phyloP scores from a whole-genome alignment of 1,140 invertebrate genomes.

The Muscidifurax raptorellus region DNA sequence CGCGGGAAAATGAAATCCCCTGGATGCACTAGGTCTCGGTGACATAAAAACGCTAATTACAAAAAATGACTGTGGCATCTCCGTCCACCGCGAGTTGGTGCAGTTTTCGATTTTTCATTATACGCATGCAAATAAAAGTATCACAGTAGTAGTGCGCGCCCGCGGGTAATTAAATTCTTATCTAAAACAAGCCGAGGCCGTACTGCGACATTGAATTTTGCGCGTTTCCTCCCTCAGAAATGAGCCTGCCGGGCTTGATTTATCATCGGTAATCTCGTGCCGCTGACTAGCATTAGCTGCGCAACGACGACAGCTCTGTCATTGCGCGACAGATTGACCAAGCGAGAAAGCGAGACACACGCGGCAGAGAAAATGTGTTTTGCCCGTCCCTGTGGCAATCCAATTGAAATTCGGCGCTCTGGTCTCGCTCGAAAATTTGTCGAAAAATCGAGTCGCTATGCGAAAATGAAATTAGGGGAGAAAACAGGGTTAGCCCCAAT shows the following conservation, averaged over 20 bases:
- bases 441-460: conserved; percentile 71
- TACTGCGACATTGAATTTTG: conserved; percentile 43
- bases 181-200: conserved; percentile 24
- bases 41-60: no score
- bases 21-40: no score
- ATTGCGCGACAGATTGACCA: conserved; percentile 55
- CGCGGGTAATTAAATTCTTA: conserved; percentile 31
- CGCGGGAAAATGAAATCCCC: no score
- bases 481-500: conserved; percentile 68
- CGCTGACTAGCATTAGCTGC: conserved; percentile 62
- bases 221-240: conserved; percentile 57
- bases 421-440: conserved; percentile 58
- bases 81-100: not conserved
- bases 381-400: conserved; percentile 61
- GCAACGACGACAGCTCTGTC: conserved; percentile 67
- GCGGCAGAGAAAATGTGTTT: conserved; percentile 46
- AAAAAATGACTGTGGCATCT: conserved; percentile 2
- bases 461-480: conserved; percentile 71
- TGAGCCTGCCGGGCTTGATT: conserved; percentile 68
- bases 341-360: conserved; percentile 21
- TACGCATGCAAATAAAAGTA: not conserved
- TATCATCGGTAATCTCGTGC: conserved; percentile 68
- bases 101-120: conserved; percentile 39
- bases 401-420: conserved; percentile 67
- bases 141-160: not conserved